Conservation (phyloP, 2,888 invertebrate species). For the Latrodectus elegans region DNA sequence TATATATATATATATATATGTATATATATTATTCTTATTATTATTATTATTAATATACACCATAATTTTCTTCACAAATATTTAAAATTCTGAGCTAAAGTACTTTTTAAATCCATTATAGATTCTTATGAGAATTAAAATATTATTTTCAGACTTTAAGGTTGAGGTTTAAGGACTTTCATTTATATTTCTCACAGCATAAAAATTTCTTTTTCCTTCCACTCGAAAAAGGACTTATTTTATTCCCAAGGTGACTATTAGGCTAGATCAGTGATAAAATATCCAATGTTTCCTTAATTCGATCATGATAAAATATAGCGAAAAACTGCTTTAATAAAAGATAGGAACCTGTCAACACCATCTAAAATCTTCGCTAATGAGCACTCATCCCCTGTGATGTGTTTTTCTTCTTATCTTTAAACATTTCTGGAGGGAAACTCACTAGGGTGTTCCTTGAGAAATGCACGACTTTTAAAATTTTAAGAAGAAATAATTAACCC, state of each 20-base stretch:
- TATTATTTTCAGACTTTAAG: conserved; percentile 1
- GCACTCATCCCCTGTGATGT: conserved; percentile 16
- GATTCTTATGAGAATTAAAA: too few species aligned
- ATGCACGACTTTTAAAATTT: conserved; percentile 40
- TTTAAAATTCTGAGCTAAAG: too few species aligned
- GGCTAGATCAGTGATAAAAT: conserved; percentile 61
- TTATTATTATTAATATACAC: too few species aligned
- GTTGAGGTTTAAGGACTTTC: conserved; percentile 34
- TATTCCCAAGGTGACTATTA: conserved; percentile 62
- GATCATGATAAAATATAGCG: conserved; percentile 50
- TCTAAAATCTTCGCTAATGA: conserved; percentile 62
- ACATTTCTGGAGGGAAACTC: conserved; percentile 13
- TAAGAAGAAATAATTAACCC: conserved; percentile 57
- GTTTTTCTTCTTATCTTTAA: neutral
- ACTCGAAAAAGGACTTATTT: conserved; percentile 13
- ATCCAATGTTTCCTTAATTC: conserved; percentile 64
- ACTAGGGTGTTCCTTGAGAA: conserved; percentile 27
- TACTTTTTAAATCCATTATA: too few species aligned
- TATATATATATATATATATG: too few species aligned
- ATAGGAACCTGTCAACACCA: conserved; percentile 34
- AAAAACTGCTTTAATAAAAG: conserved; percentile 64
- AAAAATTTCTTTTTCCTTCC: conserved; percentile 32
- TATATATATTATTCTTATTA: too few species aligned
- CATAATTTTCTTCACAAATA: too few species aligned
- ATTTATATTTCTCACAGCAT: conserved; percentile 12